A percentile compares a stretch with the other conserved stretches of the same genome.
Conservation (phyloP, 2,113 vertebrate genomes). For the Athene noctua region DNA sequence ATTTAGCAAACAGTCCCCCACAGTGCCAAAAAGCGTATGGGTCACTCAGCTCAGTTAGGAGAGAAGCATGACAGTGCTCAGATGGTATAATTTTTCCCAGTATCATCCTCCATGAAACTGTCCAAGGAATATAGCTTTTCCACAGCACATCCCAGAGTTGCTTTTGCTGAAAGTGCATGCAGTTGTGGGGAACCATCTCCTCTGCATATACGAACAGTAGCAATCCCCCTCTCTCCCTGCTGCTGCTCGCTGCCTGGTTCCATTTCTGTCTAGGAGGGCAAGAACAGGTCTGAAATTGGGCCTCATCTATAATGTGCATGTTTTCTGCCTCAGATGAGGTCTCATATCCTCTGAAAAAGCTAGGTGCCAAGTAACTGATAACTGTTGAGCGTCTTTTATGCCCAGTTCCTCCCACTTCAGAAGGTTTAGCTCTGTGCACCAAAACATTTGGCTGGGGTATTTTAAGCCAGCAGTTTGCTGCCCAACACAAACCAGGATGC, state of each 20-base stretch:
- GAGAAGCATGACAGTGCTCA: background rate
- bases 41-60: background rate
- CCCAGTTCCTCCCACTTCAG: background rate
- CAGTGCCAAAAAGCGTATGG: accelerated
- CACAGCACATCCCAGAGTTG: no score
- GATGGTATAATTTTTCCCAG: background rate
- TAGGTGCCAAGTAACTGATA: background rate
- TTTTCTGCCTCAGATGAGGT: background rate
- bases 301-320: background rate
- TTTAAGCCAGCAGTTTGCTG: background rate
- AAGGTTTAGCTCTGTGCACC: background rate
- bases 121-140: background rate
- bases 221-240: background rate
- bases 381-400: background rate
- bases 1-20: background rate
- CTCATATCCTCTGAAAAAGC: background rate
- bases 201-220: background rate
- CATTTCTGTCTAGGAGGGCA: background rate
- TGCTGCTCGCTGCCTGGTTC: accelerated
- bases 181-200: background rate
- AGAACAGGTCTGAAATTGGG: background rate
- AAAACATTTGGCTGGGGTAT: background rate
- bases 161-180: background rate
- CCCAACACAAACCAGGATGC: background rate
- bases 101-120: background rate